These are phyloP conservation scores for Piezodorus guildinii DNA, from an alignment of 1,140 invertebrate genomes.

Conservation along the genomic window DNA sequence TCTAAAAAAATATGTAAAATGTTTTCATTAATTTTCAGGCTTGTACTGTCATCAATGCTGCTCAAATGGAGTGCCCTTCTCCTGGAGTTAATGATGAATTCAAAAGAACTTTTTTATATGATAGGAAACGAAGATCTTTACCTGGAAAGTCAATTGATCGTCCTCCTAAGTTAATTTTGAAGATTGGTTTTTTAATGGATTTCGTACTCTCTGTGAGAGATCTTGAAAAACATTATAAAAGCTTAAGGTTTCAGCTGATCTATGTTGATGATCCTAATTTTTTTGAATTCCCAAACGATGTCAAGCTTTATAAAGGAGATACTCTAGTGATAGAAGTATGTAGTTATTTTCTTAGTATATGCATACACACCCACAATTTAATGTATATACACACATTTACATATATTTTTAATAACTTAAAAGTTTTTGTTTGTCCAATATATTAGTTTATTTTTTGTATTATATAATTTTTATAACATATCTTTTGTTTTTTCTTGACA, in stretches of 20 bases:
- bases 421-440: no score
- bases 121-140: slow-evolving; percentile 17
- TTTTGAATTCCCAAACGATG: slow-evolving; percentile 67
- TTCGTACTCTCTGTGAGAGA: slow-evolving; percentile 79
- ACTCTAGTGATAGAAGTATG: slow-evolving; percentile 80
- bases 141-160: slow-evolving; percentile 25
- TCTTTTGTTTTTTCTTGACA: no score
- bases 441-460: no score
- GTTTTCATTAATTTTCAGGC: slow-evolving; percentile 31
- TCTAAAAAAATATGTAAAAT: no score
- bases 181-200: slow-evolving; percentile 91
- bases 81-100: slow-evolving; percentile 59
- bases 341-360: neutral
- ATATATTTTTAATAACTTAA: no score
- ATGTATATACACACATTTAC: no score
- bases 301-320: slow-evolving; percentile 89
- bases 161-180: slow-evolving; percentile 31
- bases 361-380: no score
- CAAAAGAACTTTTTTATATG: slow-evolving; percentile 25
- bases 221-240: slow-evolving; percentile 74
- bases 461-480: no score
- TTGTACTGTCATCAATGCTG: slow-evolving; percentile 75
- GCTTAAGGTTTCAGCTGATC: slow-evolving; percentile 60
- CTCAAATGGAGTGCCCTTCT: slow-evolving; percentile 89
- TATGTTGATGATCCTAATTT: slow-evolving; percentile 91